Evolutionary conservation across 2,797 vertebrate species (phyloP), one percentile per base, ranked within the genome.

Genomic region (Sebastes steindachneri): DNA sequence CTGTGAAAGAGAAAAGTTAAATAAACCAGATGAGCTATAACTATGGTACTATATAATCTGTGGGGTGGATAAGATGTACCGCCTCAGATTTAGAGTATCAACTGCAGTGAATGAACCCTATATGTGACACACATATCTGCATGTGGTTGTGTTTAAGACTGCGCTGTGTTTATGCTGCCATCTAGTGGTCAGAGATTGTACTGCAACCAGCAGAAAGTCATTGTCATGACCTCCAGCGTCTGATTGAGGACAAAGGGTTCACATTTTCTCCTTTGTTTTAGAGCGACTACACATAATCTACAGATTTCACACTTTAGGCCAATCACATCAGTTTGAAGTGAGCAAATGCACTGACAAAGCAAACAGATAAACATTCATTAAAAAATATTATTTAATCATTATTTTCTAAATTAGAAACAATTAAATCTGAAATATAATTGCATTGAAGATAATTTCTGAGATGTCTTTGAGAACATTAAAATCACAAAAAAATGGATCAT

Each of bases 111-210:
- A 33, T 65, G 57, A 67, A 29, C 11, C 25, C 33, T 19, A 1
- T 3, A 4, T 51, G 31, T 9, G 41, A 26, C 31, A 67, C 53
- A 59, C 3, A 33, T 29, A 14, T n/a, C 48, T 53, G 48, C 19
- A n/a, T 53, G 17, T 48, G 53, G 53, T 29, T 71, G 53, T 11
- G 15, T 45, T 53, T 5, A 7, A 19, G 6, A 25, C 15, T 31
- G 54, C 10, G 8, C 7, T 73, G 35, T 10, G 54, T 58, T 68
- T 55, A 11, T 89, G 54, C 66, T 74, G 68, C 69, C 78, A 82
- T 66, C 93, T 79, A 57, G 63, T 74, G 89, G 51, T 0, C 25
- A 63, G 2, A 9, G 0, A 0, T 1, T 11, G n/a, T 4, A 9
- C 12, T 77, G 84, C 77, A 68, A 1, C 8, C 7, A 5, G 2